Base-by-base conservation (phyloP, 2,888 invertebrate species). In the Gisinianus flammeolus region DNA sequence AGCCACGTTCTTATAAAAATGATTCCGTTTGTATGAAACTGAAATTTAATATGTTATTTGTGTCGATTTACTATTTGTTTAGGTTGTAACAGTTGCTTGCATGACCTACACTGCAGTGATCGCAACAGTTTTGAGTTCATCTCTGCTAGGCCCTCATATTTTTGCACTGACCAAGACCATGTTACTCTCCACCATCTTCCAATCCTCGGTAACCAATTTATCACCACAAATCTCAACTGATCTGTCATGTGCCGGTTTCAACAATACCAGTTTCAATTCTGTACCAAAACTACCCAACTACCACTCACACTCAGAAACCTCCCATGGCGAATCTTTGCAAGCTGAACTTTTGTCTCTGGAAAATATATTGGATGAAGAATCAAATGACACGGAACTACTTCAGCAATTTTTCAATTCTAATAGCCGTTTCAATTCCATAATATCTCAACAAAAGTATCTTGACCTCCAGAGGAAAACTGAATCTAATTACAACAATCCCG, bases 101-200 rank as follows among this genome's bases (percentile, higher is more conserved):
- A 72, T 81, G 69, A 83, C 80, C 58, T 84, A 82, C 76, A 81
- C 80, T 52, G 82, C 81, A 0, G 58, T 83, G 26, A 52, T 82
- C 28, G 81, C 82, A 2, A 83, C 83, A 6, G 35, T 82, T 1
- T 26, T 82, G 2, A 81, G 81, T 28, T 80, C 83, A 12, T 81
- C 82, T 22, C 69, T 81, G 10, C 56, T 83, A 69, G 81, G 77
- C 54, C 83, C 82, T 4, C 79, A 80, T 30, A 72, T 83, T 22
- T 79, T 80, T 76, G 67, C 31, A 31, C n/a, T 67, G 10, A 67
- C 67, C 26, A 30, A 67, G 33, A 33, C 67, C 33, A 30, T 67
- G 33, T n/a, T 67, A n/a, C 67, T 67, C 67, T 67, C 67, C 8
- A 16, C 33, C 33, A 67, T 33, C 6, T 67, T 67, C 22, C 22